A percentile compares a stretch with the other conserved stretches of the same genome.
Evolutionary conservation across 2,797 vertebrate species (phyloP).

Genomic region (Pampus argenteus): DNA sequence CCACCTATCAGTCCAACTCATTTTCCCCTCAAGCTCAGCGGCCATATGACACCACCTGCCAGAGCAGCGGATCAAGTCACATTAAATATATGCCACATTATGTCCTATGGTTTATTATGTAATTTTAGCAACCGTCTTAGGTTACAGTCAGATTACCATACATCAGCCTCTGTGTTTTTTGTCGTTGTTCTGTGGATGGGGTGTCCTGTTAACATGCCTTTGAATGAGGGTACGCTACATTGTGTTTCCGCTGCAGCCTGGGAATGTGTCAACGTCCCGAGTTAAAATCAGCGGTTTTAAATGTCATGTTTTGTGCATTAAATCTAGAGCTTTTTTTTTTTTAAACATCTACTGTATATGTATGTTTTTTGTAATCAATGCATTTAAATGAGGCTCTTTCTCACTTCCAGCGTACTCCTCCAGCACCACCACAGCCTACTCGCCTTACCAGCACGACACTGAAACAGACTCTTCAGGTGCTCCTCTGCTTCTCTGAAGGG

Average conservation of each 20-base stretch:
- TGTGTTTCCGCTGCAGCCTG: slow-evolving; percentile 43
- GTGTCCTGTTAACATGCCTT: slow-evolving; percentile 73
- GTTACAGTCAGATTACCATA: slow-evolving; percentile 72
- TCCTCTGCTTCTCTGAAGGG: slow-evolving; percentile 89
- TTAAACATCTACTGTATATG: neutral
- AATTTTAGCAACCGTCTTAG: slow-evolving; percentile 63
- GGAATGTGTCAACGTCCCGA: slow-evolving; percentile 29
- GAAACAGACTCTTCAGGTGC: slow-evolving; percentile 93
- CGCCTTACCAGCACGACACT: slow-evolving; percentile 89
- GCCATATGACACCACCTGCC: slow-evolving; percentile 61
- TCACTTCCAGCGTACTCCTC: slow-evolving; percentile 74
- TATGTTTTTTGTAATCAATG: slow-evolving; percentile 4
- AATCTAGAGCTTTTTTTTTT: neutral
- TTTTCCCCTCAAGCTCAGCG: slow-evolving; percentile 49
- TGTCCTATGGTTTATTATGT: slow-evolving; percentile 66
- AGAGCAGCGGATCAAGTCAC: slow-evolving; percentile 63
- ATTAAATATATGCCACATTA: slow-evolving; percentile 70
- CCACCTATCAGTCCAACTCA: slow-evolving; percentile 47
- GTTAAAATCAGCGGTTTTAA: slow-evolving; percentile 1
- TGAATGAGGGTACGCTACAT: slow-evolving; percentile 63
- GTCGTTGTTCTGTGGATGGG: slow-evolving; percentile 32
- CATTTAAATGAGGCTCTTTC: slow-evolving; percentile 3
- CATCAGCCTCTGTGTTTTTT: slow-evolving; percentile 33
- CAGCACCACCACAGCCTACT: slow-evolving; percentile 85
- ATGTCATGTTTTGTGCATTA: neutral